Percentiles rank a stretch among this genome's conserved stretches.
phyloP scores from a whole-genome alignment of 2,113 vertebrate species.

The Corapipo altera region DNA sequence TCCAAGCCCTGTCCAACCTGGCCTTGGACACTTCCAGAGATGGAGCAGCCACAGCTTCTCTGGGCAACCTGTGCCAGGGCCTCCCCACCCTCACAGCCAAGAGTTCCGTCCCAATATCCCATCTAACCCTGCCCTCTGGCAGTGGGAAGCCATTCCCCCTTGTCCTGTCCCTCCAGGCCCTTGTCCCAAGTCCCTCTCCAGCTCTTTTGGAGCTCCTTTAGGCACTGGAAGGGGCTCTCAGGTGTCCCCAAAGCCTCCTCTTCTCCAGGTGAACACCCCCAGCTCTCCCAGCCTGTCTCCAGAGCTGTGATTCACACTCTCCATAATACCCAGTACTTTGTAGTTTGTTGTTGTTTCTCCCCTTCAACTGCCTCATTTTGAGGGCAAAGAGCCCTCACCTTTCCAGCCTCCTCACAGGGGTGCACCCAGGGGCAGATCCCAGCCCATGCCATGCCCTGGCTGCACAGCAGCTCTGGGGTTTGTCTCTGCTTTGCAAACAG shows the following conservation, averaged over 20 bases:
- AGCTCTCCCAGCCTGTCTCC: neutral
- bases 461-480: neutral
- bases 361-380: neutral
- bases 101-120: neutral
- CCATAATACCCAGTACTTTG: fast-evolving
- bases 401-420: neutral
- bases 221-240: neutral
- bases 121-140: neutral
- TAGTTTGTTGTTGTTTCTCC: fast-evolving
- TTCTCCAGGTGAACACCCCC: neutral
- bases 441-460: neutral
- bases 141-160: neutral
- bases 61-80: neutral
- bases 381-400: neutral
- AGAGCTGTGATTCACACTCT: neutral
- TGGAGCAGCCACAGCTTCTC: neutral
- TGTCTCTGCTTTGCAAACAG: neutral
- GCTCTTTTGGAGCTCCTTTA: neutral
- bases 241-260: neutral
- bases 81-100: neutral
- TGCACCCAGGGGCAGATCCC: neutral
- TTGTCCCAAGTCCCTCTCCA: neutral
- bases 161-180: neutral
- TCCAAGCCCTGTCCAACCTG: neutral
- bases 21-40: neutral